These are phyloP conservation scores for Pemphredon lugubris DNA, from an alignment of 2,888 invertebrate species.

Conservation along the genomic window DNA sequence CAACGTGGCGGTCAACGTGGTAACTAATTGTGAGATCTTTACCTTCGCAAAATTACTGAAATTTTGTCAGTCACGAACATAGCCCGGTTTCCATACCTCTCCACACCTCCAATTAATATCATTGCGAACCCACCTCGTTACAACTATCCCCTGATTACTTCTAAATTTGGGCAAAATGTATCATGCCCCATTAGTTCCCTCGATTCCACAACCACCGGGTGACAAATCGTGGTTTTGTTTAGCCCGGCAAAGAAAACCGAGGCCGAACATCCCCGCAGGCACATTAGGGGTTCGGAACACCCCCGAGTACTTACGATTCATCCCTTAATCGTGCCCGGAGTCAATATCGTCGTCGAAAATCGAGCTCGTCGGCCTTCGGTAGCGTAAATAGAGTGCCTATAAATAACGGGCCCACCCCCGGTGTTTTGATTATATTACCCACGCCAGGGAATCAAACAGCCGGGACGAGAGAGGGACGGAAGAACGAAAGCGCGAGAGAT, in stretches of 20 bases:
- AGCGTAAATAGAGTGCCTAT: constrained; percentile 76
- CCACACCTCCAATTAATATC: too few species aligned
- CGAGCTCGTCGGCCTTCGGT: constrained; percentile 50
- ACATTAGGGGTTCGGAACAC: constrained; percentile 57
- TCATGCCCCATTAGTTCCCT: background rate
- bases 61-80: too few species aligned
- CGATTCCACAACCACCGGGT: constrained; percentile 2
- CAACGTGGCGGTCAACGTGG: too few species aligned
- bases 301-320: constrained; percentile 22
- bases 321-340: constrained; percentile 67
- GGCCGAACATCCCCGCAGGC: constrained; percentile 53
- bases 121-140: too few species aligned
- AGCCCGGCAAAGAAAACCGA: constrained; percentile 32
- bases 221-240: constrained; percentile 38
- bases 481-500: constrained; percentile 27
- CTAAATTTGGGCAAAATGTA: too few species aligned
- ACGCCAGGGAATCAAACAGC: constrained; percentile 61
- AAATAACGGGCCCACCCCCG: constrained; percentile 79
- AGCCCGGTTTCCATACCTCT: too few species aligned
- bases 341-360: constrained; percentile 67
- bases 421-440: constrained; percentile 81
- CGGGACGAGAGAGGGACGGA: constrained; percentile 24
- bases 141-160: too few species aligned
- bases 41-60: too few species aligned
- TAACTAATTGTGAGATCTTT: too few species aligned